Conservation (phyloP, 2,113 vertebrate genomes). For the Leucopsar rothschildi region DNA sequence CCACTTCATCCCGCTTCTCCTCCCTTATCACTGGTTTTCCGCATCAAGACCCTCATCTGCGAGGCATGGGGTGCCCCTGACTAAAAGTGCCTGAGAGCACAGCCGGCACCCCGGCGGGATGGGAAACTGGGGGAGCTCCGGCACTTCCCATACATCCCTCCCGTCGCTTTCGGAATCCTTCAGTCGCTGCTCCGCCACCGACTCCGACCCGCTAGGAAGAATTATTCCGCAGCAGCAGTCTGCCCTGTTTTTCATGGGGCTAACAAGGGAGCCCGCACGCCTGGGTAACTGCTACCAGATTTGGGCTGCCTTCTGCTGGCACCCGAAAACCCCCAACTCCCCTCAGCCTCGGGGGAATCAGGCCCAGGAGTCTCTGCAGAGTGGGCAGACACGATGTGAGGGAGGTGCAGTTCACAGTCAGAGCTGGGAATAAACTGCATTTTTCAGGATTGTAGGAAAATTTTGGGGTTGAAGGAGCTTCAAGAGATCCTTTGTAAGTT, state of each 20-base stretch:
- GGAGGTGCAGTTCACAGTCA: neutral
- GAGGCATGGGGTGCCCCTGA: neutral
- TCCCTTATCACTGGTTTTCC: neutral
- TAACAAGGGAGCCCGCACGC: neutral
- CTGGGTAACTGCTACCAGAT: neutral
- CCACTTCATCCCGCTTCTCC: neutral
- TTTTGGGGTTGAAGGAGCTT: neutral
- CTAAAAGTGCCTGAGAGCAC: neutral
- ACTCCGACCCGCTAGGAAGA: neutral
- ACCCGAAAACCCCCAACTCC: neutral
- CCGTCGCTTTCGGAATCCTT: neutral
- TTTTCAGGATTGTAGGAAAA: neutral
- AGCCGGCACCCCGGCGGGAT: neutral
- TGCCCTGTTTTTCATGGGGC: neutral
- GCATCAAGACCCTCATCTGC: neutral
- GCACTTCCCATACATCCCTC: neutral
- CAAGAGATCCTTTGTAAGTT: neutral
- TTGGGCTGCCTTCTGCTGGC: neutral
- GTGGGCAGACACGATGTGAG: neutral
- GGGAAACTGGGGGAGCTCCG: neutral
- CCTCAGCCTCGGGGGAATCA: neutral
- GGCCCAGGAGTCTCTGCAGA: neutral
- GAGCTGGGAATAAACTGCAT: neutral
- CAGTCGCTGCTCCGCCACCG: neutral
- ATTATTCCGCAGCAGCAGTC: neutral